Percentiles rank a stretch among this genome's conserved stretches.
Evolutionary conservation across 92 coral and sea anemone genomes (phyloP).

Genomic region (Palythoa grandiflora): DNA sequence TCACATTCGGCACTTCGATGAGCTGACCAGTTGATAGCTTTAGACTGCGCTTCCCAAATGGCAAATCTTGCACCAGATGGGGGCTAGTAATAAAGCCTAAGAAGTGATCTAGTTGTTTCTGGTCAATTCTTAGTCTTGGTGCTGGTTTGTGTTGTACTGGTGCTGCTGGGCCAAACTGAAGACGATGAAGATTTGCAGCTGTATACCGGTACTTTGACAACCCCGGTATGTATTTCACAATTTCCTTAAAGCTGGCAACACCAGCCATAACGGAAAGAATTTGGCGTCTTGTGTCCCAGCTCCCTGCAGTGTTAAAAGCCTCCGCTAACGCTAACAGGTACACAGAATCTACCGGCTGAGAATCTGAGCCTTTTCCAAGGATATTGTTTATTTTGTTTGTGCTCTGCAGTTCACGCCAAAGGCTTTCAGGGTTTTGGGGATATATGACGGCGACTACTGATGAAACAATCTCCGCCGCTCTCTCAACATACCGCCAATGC

Average conservation of each 20-base stretch:
- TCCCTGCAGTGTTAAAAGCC: slow-evolving; percentile 36
- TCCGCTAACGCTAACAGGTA: slow-evolving; percentile 42
- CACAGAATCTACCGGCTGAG: not conserved
- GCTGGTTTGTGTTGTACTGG: not conserved
- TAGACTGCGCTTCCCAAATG: slow-evolving; percentile 57
- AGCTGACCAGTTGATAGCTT: slow-evolving; percentile 54
- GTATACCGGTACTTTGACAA: slow-evolving; percentile 33
- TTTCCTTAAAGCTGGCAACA: slow-evolving; percentile 7
- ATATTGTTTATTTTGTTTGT: slow-evolving; percentile 7
- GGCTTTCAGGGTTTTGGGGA: slow-evolving; percentile 3
- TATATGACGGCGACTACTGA: slow-evolving; percentile 22
- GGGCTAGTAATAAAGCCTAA: slow-evolving; percentile 20
- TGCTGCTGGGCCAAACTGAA: slow-evolving; percentile 6
- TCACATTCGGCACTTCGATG: slow-evolving; percentile 65
- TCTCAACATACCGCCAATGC: slow-evolving; percentile 27
- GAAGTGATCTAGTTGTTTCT: slow-evolving; percentile 5
- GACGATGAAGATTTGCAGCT: slow-evolving; percentile 7
- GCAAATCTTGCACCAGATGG: slow-evolving; percentile 5
- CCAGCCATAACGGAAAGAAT: slow-evolving; percentile 46
- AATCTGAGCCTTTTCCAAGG: slow-evolving; percentile 11
- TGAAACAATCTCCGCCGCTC: slow-evolving; percentile 22
- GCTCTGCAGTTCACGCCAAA: slow-evolving; percentile 43
- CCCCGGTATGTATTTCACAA: slow-evolving; percentile 24
- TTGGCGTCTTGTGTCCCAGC: slow-evolving; percentile 47
- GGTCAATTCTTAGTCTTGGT: not conserved